Conservation (phyloP, 1,140 invertebrate genomes). For the Artemia franciscana region DNA sequence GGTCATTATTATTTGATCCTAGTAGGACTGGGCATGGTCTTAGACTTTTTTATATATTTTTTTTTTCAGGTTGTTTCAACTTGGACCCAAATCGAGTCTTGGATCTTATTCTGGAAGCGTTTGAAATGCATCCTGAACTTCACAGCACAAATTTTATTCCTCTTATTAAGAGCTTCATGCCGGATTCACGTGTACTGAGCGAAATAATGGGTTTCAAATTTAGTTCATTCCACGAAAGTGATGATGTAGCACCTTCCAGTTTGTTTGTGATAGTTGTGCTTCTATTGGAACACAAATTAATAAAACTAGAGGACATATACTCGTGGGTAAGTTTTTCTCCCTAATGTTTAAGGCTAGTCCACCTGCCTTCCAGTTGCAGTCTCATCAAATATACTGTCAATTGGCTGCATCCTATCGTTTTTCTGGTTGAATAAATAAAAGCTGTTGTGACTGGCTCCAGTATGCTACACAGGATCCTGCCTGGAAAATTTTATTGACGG, state of each 20-base stretch:
- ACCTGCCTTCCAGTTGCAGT: too few relatives aligned
- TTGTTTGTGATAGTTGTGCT: constrained; percentile 71
- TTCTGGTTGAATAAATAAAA: too few relatives aligned
- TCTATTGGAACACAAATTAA: constrained; percentile 62
- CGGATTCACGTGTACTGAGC: constrained; percentile 55
- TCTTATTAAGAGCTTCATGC: constrained; percentile 60
- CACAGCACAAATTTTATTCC: constrained; percentile 43
- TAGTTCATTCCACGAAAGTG: constrained; percentile 36
- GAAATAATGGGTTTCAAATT: constrained; percentile 91
- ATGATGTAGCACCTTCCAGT: constrained; percentile 37
- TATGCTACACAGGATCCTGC: too few relatives aligned
- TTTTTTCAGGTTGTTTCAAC: constrained; percentile 76
- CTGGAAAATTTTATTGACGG: too few relatives aligned
- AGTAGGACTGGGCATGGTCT: too few relatives aligned
- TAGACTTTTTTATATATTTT: constrained; percentile 9
- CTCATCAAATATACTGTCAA: too few relatives aligned
- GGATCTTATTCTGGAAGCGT: constrained; percentile 86
- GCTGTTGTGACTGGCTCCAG: too few relatives aligned
- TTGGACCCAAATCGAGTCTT: constrained; percentile 93
- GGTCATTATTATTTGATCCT: too few relatives aligned
- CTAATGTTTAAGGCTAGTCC: too few relatives aligned
- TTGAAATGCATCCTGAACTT: constrained; percentile 54
- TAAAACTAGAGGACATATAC: constrained; percentile 68
- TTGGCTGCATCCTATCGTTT: too few relatives aligned
- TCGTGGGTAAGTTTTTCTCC: constrained; percentile 69